phyloP scores from a whole-genome alignment of 2,113 vertebrate genomes.

The Prietella phreatophila region DNA sequence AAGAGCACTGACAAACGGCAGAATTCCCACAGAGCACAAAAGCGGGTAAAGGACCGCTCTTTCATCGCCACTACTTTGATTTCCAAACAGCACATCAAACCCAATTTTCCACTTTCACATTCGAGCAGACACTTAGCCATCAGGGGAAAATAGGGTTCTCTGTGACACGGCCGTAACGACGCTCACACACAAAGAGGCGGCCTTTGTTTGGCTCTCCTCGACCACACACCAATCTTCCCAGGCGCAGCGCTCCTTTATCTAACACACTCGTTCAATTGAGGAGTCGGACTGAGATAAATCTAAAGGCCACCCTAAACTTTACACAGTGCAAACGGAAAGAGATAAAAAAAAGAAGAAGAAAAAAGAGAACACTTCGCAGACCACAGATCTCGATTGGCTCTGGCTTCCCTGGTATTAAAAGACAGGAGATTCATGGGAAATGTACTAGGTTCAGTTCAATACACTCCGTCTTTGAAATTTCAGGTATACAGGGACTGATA shows the following conservation, averaged over 20 bases:
- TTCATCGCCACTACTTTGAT: constrained; percentile 47
- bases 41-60: constrained; percentile 26
- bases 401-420: background rate
- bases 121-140: constrained; percentile 50
- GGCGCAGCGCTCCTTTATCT: constrained; percentile 10
- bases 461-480: background rate
- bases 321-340: background rate
- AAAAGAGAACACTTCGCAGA: background rate
- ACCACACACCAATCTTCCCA: constrained; percentile 10
- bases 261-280: constrained; percentile 12
- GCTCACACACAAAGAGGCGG: constrained; percentile 18
- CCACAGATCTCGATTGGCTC: background rate
- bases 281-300: constrained; percentile 29
- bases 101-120: constrained; percentile 57
- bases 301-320: background rate
- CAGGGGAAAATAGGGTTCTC: constrained; percentile 34
- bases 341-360: background rate
- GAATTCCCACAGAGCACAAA: constrained; percentile 37
- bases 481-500: background rate
- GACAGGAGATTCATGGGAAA: background rate
- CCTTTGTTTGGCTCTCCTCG: constrained; percentile 15
- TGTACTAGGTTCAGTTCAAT: background rate
- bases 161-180: constrained; percentile 29
- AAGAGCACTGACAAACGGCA: constrained; percentile 44
- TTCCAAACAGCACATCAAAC: constrained; percentile 56